phyloP scores from a whole-genome alignment of 2,797 vertebrate species.

The Picus viridis region DNA sequence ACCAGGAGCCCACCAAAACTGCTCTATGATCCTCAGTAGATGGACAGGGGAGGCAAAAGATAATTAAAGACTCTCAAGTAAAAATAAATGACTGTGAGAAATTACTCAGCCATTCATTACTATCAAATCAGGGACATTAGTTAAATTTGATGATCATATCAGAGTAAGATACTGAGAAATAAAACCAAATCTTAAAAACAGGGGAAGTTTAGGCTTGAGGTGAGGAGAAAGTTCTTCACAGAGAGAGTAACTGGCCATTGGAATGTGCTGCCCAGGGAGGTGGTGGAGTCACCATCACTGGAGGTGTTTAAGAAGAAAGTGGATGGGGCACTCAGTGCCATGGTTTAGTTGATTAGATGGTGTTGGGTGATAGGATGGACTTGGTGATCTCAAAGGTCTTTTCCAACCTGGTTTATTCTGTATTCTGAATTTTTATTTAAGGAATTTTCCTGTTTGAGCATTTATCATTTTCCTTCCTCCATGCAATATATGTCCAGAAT shows the following conservation, averaged over 20 bases:
- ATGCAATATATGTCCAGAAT: not conserved
- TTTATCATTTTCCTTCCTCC: not conserved
- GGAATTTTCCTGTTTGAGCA: not conserved
- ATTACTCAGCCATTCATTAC: not conserved
- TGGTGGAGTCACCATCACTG: too few relatives aligned
- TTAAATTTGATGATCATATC: not conserved
- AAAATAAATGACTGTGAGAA: not conserved
- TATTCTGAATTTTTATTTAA: not conserved
- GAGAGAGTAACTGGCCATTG: too few relatives aligned
- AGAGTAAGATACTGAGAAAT: not conserved
- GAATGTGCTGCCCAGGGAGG: too few relatives aligned
- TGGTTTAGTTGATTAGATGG: too few relatives aligned
- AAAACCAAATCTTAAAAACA: not conserved
- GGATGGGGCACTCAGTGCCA: too few relatives aligned
- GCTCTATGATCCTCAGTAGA: not conserved
- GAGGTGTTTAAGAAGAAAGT: too few relatives aligned
- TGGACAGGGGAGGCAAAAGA: not conserved
- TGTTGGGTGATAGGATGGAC: too few relatives aligned
- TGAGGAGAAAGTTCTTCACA: too few relatives aligned
- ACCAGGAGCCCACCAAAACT: not conserved
- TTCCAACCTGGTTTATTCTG: too few relatives aligned
- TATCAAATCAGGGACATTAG: not conserved
- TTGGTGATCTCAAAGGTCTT: too few relatives aligned
- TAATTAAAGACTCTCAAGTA: rapidly evolving
- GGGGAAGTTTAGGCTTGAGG: too few relatives aligned